A percentile compares a stretch with the other conserved stretches of the same genome.
These are phyloP conservation scores for Brachystomella parvula DNA, from an alignment of 1,140 invertebrate species.

Conservation along the genomic window DNA sequence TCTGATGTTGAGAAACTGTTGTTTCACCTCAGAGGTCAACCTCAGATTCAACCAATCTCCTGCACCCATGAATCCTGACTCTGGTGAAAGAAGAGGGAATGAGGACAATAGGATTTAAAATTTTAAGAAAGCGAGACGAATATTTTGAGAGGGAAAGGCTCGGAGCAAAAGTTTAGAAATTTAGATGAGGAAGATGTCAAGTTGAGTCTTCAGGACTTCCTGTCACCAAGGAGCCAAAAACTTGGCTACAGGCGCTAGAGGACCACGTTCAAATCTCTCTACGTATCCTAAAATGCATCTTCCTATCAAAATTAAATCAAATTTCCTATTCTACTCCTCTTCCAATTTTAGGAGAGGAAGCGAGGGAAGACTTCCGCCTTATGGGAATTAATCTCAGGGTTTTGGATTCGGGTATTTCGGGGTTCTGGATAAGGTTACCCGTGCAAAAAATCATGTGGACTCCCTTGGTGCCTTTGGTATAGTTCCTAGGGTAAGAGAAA, in stretches of 20 bases:
- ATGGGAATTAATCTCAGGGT: constrained; percentile 6
- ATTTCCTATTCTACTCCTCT: constrained; percentile 13
- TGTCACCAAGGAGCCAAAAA: neutral
- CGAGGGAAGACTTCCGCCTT: neutral
- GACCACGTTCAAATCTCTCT: no score
- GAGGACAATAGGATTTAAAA: constrained; percentile 2
- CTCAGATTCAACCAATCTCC: no score
- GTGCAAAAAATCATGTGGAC: neutral
- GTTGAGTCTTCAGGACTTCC: neutral
- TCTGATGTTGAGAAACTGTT: constrained; percentile 8
- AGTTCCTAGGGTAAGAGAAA: no score
- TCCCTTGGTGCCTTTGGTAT: neutral
- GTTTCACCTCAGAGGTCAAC: constrained; percentile 9
- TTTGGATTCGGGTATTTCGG: no score
- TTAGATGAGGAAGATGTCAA: constrained; percentile 7
- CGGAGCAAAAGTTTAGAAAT: constrained; percentile 2
- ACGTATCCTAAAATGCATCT: neutral
- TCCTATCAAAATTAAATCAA: constrained; percentile 11
- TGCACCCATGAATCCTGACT: neutral
- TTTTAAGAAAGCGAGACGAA: neutral
- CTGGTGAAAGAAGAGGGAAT: neutral
- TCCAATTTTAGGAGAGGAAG: no score
- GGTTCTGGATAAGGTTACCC: neutral
- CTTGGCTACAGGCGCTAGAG: neutral
- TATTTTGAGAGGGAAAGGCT: no score